Evolutionary conservation across 1,140 invertebrate genomes (phyloP), one percentile per base, ranked within the genome.

Genomic region (Rhagoletis zephyria): DNA sequence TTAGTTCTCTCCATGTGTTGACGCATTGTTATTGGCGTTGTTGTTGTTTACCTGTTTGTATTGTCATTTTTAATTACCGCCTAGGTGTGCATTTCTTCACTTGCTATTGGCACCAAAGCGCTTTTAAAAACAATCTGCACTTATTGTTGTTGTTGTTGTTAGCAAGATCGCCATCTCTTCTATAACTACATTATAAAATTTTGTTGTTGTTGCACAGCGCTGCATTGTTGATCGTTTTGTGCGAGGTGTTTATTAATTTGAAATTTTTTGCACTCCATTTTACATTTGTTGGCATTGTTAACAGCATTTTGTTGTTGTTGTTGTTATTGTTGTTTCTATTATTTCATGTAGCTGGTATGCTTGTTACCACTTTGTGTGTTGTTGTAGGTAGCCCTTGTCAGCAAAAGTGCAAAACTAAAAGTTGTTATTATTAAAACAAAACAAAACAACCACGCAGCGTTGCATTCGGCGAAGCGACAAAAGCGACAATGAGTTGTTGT

Each of bases 11-110:
- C 30, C 30, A 30, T 30, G 30, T 30, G 30, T 30, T 56, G 51
- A 1, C 5, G 51, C 10, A 56, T 5, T 56, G 51, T 63, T 16
- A n/a, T n/a, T n/a, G n/a, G n/a, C n/a, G 10, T 63, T 63, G 61
- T 63, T 12, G 16, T 63, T 63, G 61, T 63, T 63, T 7, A 10
- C 4, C 16, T 63, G 61, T 63, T 63, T 7, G 51, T 10, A 63
- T 63, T 63, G 61, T 63, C 61, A 63, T n/a, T 63, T 9, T 63
- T 63, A 63, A 63, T 63, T 63, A n/a, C 61, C 61, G 16, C 61
- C 16, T 63, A 63, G 61, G 61, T 63, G 61, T 16, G 61, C 61
- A 63, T 63, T 63, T 63, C 61, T 63, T 12, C 61, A 63, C 61
- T n/a, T 63, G 12, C n/a, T n/a, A n/a, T n/a, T n/a, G n/a, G n/a